Conservation (phyloP, 2,888 invertebrate species). For the Plebejus anna region DNA sequence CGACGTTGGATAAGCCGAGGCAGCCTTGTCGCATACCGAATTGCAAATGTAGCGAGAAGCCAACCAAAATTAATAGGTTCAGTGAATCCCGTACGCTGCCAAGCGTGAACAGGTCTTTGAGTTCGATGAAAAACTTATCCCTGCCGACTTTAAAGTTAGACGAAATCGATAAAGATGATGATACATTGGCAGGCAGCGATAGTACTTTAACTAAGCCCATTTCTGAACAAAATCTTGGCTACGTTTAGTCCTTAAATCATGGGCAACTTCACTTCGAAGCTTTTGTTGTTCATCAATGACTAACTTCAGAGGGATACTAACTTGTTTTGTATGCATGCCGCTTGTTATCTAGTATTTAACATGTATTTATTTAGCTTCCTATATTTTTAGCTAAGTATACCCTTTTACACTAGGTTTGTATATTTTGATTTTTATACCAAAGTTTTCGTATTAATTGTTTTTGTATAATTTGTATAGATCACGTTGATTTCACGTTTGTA, state of each 20-base stretch:
- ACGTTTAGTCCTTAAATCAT: slow-evolving; percentile 56
- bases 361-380: slow-evolving; percentile 12
- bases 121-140: slow-evolving; percentile 64
- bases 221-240: slow-evolving; percentile 79
- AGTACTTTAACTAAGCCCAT: slow-evolving; percentile 59
- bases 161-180: slow-evolving; percentile 52
- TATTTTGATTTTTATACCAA: slow-evolving; percentile 32
- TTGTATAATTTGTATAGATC: slow-evolving; percentile 49
- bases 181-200: slow-evolving; percentile 61
- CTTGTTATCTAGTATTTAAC: slow-evolving; percentile 24
- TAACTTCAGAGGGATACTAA: slow-evolving; percentile 6
- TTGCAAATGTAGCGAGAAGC: slow-evolving; percentile 64
- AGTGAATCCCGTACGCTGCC: slow-evolving; percentile 64
- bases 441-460: slow-evolving; percentile 32
- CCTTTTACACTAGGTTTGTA: slow-evolving; percentile 25
- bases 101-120: slow-evolving; percentile 56
- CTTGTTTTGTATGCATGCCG: slow-evolving; percentile 27
- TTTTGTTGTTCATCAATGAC: background rate
- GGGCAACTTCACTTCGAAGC: slow-evolving; percentile 6
- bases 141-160: slow-evolving; percentile 70
- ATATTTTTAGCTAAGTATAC: background rate
- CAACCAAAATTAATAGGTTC: slow-evolving; percentile 50
- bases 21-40: slow-evolving; percentile 69
- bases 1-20: slow-evolving; percentile 58
- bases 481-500: slow-evolving; percentile 57